A percentile compares a stretch with the other conserved stretches of the same genome.
Evolutionary conservation across 1,140 invertebrate species (phyloP).

Genomic region (Drosophila pallidifrons): DNA sequence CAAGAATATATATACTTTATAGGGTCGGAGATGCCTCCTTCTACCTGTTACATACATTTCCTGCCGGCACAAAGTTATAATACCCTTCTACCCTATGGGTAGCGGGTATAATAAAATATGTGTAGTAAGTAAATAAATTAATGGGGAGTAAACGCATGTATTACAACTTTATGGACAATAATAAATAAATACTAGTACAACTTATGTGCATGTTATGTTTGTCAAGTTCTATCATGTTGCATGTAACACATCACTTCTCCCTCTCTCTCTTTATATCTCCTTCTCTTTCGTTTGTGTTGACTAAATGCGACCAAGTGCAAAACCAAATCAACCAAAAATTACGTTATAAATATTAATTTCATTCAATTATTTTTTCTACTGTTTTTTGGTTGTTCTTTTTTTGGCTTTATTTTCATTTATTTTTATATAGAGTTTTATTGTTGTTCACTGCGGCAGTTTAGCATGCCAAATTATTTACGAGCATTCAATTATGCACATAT

Average conservation of each 20-base stretch:
- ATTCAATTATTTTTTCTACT: slow-evolving; percentile 32
- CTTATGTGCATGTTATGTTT: slow-evolving; percentile 65
- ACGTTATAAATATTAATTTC: slow-evolving; percentile 72
- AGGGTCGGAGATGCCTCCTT: no score
- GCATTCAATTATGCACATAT: slow-evolving; percentile 7
- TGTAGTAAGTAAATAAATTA: slow-evolving; percentile 63
- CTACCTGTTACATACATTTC: no score
- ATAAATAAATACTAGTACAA: slow-evolving; percentile 51
- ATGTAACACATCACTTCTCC: slow-evolving; percentile 19
- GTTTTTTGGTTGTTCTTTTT: slow-evolving; percentile 26
- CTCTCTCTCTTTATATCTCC: neutral
- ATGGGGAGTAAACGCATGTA: slow-evolving; percentile 31
- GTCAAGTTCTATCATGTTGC: slow-evolving; percentile 40
- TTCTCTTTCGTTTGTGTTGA: slow-evolving; percentile 23
- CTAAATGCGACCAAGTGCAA: slow-evolving; percentile 65
- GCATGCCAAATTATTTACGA: neutral
- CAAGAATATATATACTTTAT: no score
- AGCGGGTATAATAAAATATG: no score
- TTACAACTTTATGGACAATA: slow-evolving; percentile 7
- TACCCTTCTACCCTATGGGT: no score
- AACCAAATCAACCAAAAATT: slow-evolving; percentile 79
- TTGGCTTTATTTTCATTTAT: slow-evolving; percentile 17
- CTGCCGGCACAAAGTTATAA: no score
- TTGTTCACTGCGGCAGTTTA: slow-evolving; percentile 1
- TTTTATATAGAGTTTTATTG: slow-evolving; percentile 3